Base-by-base conservation (phyloP, 2,888 invertebrate species). In the Epirrhoe tristata region DNA sequence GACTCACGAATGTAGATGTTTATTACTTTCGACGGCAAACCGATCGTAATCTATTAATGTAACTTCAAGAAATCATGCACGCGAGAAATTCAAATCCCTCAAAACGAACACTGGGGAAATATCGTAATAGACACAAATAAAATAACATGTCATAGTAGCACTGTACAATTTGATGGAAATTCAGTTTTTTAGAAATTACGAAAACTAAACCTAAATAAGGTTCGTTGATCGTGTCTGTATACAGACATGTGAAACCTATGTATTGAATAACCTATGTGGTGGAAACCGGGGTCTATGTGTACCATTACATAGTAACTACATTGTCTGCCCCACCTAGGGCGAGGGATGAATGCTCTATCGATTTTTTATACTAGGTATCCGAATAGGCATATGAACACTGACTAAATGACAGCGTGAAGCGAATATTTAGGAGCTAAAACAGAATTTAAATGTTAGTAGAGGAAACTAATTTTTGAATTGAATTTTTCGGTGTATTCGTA, bases 321-420 rank as follows among this genome's bases (percentile, higher is more conserved):
- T 67, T 24, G 52, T 52, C 52, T 66, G 69, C 67, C 62, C 66
- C 69, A 66, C 71, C 53, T 66, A 63, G 66, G 67, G 69, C 55
- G 72, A 74, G 79, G 83, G 81, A 83, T 84, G 81, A 85, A 83
- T 84, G 85, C 83, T 69, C 82, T 88, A 92, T 90, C 88, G 90
- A 90, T 90, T 86, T 68, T 70, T 67, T 58, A 67, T 66, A 70
- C 48, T n/a, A n/a, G n/a, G n/a, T n/a, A n/a, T n/a, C 48, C 16
- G 46, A 58, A 56, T 65, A 78, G 79, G 70, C 64, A 59, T 67
- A 64, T 69, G 73, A 74, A 72, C 73, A 69, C 69, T 54, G 66
- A 43, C 54, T 46, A 62, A 53, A 59, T 43, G 43, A 58, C 63
- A 48, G 68, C 63, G 58, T 66, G 66, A 43, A 61, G 56, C 43